These are phyloP conservation scores for Condylura cristata DNA, from an alignment of 2,113 vertebrate species.

Conservation along the genomic window DNA sequence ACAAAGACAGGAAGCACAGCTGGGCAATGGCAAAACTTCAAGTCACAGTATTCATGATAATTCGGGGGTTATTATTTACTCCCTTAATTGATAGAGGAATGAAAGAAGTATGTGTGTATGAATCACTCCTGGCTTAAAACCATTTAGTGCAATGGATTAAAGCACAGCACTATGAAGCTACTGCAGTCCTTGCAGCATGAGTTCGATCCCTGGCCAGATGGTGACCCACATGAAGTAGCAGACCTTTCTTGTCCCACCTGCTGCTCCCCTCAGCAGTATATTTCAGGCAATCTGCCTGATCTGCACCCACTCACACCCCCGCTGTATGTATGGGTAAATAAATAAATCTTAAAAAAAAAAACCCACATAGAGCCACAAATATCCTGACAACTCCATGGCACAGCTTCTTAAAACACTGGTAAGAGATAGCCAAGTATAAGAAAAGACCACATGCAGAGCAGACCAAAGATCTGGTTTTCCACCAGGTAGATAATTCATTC, in stretches of 20 bases:
- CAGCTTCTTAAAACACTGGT: not conserved
- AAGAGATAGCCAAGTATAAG: not conserved
- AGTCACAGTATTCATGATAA: not conserved
- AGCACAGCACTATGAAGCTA: no score
- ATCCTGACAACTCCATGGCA: not conserved
- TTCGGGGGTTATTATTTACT: not conserved
- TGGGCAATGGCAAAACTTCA: not conserved
- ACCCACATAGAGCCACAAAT: not conserved
- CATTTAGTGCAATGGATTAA: no score
- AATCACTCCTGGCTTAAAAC: not conserved
- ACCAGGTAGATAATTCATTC: not conserved
- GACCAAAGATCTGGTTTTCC: not conserved
- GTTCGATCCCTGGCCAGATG: no score
- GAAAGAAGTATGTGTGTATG: not conserved
- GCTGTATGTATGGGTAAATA: no score
- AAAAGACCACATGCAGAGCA: not conserved
- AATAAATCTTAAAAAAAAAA: no score
- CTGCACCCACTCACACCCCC: no score
- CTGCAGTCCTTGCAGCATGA: no score
- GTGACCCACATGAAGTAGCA: no score
- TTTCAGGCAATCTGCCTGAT: no score
- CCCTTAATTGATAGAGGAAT: not conserved
- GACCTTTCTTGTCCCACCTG: no score
- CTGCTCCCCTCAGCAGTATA: no score
- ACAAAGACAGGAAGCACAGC: not conserved